A percentile compares a stretch with the other conserved stretches of the same genome.
Evolutionary conservation across 2,888 invertebrate species (phyloP).

Genomic region (Bembecia ichneumoniformis): DNA sequence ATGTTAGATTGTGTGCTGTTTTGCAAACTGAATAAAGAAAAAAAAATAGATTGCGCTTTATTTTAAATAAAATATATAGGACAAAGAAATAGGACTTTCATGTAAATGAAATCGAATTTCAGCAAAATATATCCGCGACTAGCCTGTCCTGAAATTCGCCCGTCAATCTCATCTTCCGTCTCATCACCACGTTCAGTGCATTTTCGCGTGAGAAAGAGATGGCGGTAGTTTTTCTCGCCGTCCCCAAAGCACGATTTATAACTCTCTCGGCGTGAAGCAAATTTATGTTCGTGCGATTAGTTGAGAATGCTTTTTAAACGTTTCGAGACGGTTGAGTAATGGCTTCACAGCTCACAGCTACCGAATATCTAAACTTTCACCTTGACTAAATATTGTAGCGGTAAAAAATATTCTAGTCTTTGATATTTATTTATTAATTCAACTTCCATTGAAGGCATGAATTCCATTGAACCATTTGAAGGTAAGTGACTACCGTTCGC

Average conservation of each 20-base stretch:
- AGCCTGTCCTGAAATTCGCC: background rate
- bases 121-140: no score
- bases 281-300: constrained; percentile 45
- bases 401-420: no score
- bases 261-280: constrained; percentile 15
- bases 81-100: no score
- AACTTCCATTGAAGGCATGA: no score
- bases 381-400: no score
- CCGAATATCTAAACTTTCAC: background rate
- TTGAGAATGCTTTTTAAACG: constrained; percentile 40
- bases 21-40: no score
- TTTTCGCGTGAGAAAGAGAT: background rate
- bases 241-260: constrained; percentile 19
- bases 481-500: no score
- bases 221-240: background rate
- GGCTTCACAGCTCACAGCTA: constrained; percentile 6
- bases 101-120: no score
- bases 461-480: no score
- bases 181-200: background rate
- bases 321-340: constrained; percentile 27
- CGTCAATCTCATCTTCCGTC: background rate
- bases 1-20: no score
- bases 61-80: background rate
- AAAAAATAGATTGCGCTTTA: background rate
- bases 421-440: no score